phyloP scores from a whole-genome alignment of 2,797 vertebrate genomes.

The Cheirogaleus major region DNA sequence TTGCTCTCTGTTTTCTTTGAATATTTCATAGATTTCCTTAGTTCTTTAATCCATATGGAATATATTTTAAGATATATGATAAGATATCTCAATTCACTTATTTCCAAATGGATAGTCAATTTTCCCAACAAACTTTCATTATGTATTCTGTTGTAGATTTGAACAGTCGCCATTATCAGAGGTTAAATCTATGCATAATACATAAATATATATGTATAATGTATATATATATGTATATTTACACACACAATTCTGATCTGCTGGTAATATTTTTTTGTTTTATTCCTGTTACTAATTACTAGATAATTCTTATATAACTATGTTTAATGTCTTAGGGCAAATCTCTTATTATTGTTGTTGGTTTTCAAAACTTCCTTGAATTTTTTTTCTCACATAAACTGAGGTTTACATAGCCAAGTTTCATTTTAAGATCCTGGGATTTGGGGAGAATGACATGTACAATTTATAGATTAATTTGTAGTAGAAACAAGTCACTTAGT shows the following conservation, averaged over 20 bases:
- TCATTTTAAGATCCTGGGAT: neutral
- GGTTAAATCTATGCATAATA: neutral
- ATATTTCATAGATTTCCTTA: neutral
- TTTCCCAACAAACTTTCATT: neutral
- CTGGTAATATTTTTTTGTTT: neutral
- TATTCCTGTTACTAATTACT: neutral
- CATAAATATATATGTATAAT: neutral
- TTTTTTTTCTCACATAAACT: neutral
- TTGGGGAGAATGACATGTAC: neutral
- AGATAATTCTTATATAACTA: neutral
- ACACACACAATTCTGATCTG: neutral
- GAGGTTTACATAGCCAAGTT: neutral
- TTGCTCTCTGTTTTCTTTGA: neutral
- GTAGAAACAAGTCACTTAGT: neutral
- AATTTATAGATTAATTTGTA: neutral
- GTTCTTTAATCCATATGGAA: neutral
- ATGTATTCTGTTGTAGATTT: neutral
- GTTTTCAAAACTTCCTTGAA: neutral
- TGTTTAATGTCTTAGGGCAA: neutral
- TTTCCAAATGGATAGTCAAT: neutral
- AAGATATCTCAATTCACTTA: neutral
- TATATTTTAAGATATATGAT: slow-evolving; percentile 28
- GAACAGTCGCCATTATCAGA: neutral
- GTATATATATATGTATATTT: neutral
- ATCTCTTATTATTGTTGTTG: neutral